A percentile compares a stretch with the other conserved stretches of the same genome.
Evolutionary conservation across 2,888 invertebrate genomes (phyloP).

Genomic region (Campopleginae sp.): DNA sequence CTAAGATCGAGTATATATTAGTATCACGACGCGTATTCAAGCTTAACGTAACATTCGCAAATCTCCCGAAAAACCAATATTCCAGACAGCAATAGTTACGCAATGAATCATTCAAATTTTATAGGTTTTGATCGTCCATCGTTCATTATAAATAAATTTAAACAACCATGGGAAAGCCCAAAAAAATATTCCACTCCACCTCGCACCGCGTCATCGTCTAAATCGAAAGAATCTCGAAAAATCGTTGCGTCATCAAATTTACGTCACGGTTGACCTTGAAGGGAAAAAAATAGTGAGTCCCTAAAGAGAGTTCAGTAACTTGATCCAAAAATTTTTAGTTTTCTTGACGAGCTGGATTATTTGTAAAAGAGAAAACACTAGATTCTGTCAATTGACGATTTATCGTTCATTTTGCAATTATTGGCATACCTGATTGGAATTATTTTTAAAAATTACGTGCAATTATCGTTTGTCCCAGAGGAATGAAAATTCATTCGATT

Average conservation of each 20-base stretch:
- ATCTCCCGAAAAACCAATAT: not conserved
- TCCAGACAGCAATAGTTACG: not conserved
- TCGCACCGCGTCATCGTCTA: not conserved
- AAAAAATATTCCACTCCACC: not conserved
- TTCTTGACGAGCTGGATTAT: too few relatives aligned
- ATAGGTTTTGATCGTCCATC: not conserved
- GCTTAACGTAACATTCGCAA: not conserved
- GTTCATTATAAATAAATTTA: not conserved
- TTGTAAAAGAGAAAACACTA: too few relatives aligned
- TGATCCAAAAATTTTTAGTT: not conserved
- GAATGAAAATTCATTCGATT: not conserved
- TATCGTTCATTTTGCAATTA: not conserved
- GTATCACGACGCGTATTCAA: not conserved
- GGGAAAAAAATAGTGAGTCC: not conserved
- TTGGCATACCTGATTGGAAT: not conserved
- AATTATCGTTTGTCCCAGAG: not conserved
- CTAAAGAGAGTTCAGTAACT: not conserved
- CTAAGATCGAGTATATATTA: slow-evolving; percentile 34
- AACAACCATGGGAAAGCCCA: not conserved
- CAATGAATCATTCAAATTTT: not conserved
- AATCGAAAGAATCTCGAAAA: not conserved
- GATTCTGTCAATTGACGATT: not conserved
- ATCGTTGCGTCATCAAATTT: not conserved
- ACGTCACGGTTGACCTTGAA: slow-evolving; percentile 10
- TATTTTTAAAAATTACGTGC: not conserved